phyloP scores from a whole-genome alignment of 1,140 invertebrate species.

The Planococcus citri region DNA sequence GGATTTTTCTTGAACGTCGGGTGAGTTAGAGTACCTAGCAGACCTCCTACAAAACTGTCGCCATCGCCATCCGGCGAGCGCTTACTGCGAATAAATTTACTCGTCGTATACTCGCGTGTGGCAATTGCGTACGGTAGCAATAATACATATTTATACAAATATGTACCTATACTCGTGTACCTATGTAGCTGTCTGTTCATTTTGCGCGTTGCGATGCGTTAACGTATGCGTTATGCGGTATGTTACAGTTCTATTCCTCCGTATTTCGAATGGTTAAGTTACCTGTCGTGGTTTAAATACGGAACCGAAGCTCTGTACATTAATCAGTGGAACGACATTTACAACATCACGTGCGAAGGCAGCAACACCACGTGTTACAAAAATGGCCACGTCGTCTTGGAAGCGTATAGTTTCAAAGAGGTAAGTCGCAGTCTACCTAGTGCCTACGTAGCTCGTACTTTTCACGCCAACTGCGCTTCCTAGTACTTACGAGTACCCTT shows the following conservation, averaged over 20 bases:
- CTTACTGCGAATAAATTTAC: too few relatives aligned
- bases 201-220: too few relatives aligned
- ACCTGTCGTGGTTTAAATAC: conserved; percentile 91
- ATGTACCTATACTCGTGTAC: too few relatives aligned
- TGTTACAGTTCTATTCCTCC: conserved; percentile 63
- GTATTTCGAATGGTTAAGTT: conserved; percentile 83
- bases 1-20: conserved; percentile 89
- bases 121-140: too few relatives aligned
- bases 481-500: neutral
- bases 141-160: too few relatives aligned
- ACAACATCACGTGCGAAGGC: conserved; percentile 54
- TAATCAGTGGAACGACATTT: conserved; percentile 78
- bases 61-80: too few relatives aligned
- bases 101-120: too few relatives aligned
- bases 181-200: too few relatives aligned
- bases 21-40: conserved; percentile 40
- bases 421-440: conserved; percentile 36
- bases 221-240: neutral
- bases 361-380: conserved; percentile 58
- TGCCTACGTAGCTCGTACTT: neutral
- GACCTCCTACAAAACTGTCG: too few relatives aligned
- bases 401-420: conserved; percentile 63
- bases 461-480: neutral
- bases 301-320: conserved; percentile 85
- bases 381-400: conserved; percentile 61